phyloP scores from a whole-genome alignment of 2,888 invertebrate species.

The Ernsta delagoae region DNA sequence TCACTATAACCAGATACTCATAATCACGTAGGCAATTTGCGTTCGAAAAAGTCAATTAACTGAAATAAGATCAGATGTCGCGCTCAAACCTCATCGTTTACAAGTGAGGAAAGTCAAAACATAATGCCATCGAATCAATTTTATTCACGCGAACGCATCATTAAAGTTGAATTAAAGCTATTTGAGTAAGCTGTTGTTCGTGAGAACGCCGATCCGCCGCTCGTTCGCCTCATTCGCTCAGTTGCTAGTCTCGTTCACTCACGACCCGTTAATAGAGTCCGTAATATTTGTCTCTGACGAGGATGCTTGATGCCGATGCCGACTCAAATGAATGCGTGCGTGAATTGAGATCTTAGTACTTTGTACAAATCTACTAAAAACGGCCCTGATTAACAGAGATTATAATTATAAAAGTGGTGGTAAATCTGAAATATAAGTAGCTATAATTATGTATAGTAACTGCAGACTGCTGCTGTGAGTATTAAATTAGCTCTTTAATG shows the following conservation, averaged over 20 bases:
- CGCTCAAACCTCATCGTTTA: conserved; percentile 45
- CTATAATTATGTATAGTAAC: no score
- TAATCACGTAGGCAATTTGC: conserved; percentile 35
- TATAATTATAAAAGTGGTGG: no score
- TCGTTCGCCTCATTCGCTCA: conserved; percentile 57
- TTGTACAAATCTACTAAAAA: no score
- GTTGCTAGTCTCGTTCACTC: conserved; percentile 57
- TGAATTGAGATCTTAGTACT: not conserved
- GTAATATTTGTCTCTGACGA: conserved; percentile 42
- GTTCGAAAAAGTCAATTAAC: conserved; percentile 41
- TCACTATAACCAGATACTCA: conserved; percentile 32
- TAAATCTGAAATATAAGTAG: no score
- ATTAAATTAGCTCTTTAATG: no score
- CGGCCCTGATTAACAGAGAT: no score
- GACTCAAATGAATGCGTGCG: conserved; percentile 2
- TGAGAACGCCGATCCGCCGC: conserved; percentile 62
- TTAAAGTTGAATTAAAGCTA: conserved; percentile 80
- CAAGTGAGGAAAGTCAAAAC: conserved; percentile 64
- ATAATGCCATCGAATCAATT: conserved; percentile 76
- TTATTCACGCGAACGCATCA: conserved; percentile 81
- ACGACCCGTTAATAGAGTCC: conserved; percentile 58
- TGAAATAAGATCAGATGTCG: conserved; percentile 46
- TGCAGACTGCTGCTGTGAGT: no score
- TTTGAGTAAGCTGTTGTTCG: conserved; percentile 64
- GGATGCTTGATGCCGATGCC: conserved; percentile 7